A percentile compares a stretch with the other conserved stretches of the same genome.
Conservation (phyloP, 2,888 invertebrate genomes). For the Apamea anceps region DNA sequence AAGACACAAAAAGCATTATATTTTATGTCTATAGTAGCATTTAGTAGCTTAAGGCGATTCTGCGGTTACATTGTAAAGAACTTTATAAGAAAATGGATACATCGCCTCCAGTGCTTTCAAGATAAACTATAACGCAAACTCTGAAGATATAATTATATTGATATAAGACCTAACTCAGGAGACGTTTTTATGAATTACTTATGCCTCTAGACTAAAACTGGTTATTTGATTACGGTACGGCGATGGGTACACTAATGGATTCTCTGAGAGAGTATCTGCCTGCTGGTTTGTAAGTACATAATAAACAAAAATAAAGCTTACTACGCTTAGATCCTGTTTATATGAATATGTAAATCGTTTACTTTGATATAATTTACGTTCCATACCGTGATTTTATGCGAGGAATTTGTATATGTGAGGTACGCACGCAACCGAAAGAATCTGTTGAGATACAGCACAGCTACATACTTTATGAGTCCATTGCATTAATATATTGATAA, state of each 20-base stretch:
- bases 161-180: conserved; percentile 77
- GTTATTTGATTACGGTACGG: conserved; percentile 66
- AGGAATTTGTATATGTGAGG: conserved; percentile 41
- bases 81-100: conserved; percentile 79
- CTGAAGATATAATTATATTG: conserved; percentile 81
- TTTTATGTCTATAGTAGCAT: conserved; percentile 88
- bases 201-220: conserved; percentile 69
- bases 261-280: conserved; percentile 59
- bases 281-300: conserved; percentile 54
- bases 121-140: conserved; percentile 77
- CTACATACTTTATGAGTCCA: conserved; percentile 36
- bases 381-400: conserved; percentile 45
- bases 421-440: conserved; percentile 48
- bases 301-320: conserved; percentile 57
- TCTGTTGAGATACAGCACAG: conserved; percentile 21
- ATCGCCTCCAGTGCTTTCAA: conserved; percentile 77
- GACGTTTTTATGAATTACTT: conserved; percentile 77
- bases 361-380: conserved; percentile 54
- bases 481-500: conserved; percentile 40
- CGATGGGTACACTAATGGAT: conserved; percentile 64
- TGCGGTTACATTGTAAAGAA: conserved; percentile 84
- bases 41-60: conserved; percentile 86
- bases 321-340: conserved; percentile 29
- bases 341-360: conserved; percentile 54
- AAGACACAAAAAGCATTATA: conserved; percentile 84